These are phyloP conservation scores for Drosophila teissieri DNA, from an alignment of 1,140 invertebrate genomes.

Conservation along the genomic window DNA sequence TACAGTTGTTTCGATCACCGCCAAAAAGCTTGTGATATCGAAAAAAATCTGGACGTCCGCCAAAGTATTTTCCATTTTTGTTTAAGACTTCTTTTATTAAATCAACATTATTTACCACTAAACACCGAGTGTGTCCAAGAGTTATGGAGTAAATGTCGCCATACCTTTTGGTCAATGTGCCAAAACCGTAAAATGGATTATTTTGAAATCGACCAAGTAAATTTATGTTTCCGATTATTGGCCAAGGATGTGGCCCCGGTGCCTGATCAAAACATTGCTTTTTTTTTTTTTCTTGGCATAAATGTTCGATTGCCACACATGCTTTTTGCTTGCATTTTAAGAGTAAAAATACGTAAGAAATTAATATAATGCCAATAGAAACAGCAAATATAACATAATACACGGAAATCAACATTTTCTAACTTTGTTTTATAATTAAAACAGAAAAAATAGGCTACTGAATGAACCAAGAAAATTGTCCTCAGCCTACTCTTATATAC, in stretches of 20 bases:
- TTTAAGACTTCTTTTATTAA: slow-evolving; percentile 92
- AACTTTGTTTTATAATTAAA: too few species aligned
- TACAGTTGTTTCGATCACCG: slow-evolving; percentile 91
- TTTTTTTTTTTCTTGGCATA: slow-evolving; percentile 14
- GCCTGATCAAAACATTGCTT: slow-evolving; percentile 68
- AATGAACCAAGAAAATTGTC: too few species aligned
- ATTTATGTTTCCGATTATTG: slow-evolving; percentile 90
- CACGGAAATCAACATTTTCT: slow-evolving; percentile 36
- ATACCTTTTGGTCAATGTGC: slow-evolving; percentile 88
- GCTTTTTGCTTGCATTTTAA: slow-evolving; percentile 27
- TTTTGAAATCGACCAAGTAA: slow-evolving; percentile 88
- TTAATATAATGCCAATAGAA: slow-evolving; percentile 9
- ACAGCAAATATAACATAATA: slow-evolving; percentile 21
- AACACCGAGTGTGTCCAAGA: slow-evolving; percentile 89
- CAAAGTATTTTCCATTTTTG: slow-evolving; percentile 91
- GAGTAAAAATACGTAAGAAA: slow-evolving; percentile 43
- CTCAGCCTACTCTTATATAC: too few species aligned
- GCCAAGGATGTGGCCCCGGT: slow-evolving; percentile 88
- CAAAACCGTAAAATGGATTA: slow-evolving; percentile 90
- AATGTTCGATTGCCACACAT: slow-evolving; percentile 4
- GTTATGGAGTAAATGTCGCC: slow-evolving; percentile 91
- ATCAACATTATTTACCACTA: slow-evolving; percentile 91
- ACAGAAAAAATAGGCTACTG: too few species aligned
- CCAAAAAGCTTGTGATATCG: slow-evolving; percentile 91
- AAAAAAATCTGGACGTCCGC: slow-evolving; percentile 91